Evolutionary conservation across 2,113 vertebrate genomes (phyloP).

Genomic region (Strigops habroptila): DNA sequence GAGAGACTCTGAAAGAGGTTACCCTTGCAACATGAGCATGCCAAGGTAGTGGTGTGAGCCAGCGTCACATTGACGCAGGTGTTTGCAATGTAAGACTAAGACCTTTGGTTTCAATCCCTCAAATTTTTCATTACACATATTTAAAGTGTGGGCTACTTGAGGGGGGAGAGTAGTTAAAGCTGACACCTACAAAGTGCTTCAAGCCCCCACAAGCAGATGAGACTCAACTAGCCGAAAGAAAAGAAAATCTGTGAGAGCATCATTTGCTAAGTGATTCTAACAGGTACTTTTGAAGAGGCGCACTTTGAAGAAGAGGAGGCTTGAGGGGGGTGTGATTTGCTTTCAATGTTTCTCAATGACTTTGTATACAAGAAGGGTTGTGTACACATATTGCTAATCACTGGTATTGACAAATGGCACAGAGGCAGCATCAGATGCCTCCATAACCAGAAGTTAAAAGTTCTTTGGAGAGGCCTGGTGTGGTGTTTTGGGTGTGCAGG

Average conservation of each 20-base stretch:
- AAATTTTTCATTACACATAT: background rate
- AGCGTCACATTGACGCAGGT: background rate
- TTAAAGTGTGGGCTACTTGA: background rate
- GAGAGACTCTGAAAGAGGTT: background rate
- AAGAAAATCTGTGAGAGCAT: background rate
- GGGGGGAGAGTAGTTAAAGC: background rate
- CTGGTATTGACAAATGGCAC: fast-evolving
- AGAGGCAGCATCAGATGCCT: background rate
- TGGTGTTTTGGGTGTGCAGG: background rate
- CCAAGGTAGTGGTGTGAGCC: background rate
- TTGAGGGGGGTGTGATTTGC: background rate
- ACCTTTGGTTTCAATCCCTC: background rate
- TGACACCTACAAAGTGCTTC: background rate
- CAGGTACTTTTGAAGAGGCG: background rate
- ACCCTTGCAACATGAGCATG: background rate
- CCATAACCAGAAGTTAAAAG: background rate
- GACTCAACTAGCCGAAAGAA: background rate
- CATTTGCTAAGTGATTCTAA: background rate
- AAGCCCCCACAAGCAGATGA: background rate
- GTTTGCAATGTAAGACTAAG: background rate
- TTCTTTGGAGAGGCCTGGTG: background rate
- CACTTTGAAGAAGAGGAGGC: background rate
- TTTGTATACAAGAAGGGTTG: background rate
- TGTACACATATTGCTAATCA: background rate
- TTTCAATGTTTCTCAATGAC: background rate